Conservation (phyloP, 2,888 invertebrate genomes). For the Molorchus minor region DNA sequence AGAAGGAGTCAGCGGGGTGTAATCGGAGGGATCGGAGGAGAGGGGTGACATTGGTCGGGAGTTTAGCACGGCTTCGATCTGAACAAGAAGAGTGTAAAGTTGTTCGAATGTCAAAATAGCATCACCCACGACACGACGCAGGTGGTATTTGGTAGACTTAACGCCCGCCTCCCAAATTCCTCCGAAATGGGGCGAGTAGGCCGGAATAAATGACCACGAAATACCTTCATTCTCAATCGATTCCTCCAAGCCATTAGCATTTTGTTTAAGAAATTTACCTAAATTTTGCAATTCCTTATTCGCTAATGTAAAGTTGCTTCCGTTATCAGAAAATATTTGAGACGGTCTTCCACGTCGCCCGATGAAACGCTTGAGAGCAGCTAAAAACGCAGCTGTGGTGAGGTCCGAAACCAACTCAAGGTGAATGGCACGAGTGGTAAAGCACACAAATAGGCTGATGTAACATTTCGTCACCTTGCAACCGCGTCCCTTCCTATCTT, state of each 20-base stretch:
- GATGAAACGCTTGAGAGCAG: slow-evolving; percentile 37
- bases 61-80: no score
- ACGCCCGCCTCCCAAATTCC: slow-evolving; percentile 43
- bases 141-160: slow-evolving; percentile 33
- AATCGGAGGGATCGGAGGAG: no score
- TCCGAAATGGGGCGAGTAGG: slow-evolving; percentile 38
- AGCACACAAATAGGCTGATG: slow-evolving; percentile 44
- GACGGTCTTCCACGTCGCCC: slow-evolving; percentile 35
- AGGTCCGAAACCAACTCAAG: slow-evolving; percentile 35
- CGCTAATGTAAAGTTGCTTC: slow-evolving; percentile 42
- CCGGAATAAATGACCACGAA: slow-evolving; percentile 45
- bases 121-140: no score
- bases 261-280: slow-evolving; percentile 17
- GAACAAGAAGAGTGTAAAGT: no score
- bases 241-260: slow-evolving; percentile 1
- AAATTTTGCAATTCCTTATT: slow-evolving; percentile 30
- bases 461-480: slow-evolving; percentile 38
- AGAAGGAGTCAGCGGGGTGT: not conserved
- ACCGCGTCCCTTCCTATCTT: slow-evolving; percentile 39
- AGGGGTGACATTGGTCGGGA: no score
- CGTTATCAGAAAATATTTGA: slow-evolving; percentile 40
- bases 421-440: slow-evolving; percentile 38
- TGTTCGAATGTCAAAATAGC: no score
- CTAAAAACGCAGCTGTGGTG: slow-evolving; percentile 32
- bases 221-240: slow-evolving; percentile 36